phyloP scores from a whole-genome alignment of 2,113 vertebrate genomes.

The Nothobranchius furzeri region DNA sequence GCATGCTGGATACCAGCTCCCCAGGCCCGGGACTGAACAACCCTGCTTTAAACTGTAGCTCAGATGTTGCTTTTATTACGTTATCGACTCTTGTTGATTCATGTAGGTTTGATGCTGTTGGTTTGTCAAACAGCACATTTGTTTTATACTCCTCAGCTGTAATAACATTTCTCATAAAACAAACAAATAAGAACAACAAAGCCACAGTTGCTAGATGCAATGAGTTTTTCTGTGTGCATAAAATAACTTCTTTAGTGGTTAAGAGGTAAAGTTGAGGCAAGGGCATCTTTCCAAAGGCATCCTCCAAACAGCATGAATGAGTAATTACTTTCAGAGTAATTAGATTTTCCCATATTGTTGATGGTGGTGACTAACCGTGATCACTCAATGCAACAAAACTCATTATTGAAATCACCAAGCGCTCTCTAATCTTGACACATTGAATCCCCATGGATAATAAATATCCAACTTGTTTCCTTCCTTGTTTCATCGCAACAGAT shows the following conservation, averaged over 20 bases:
- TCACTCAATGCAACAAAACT: slow-evolving; percentile 69
- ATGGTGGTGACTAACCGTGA: slow-evolving; percentile 62
- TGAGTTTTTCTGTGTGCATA: not conserved
- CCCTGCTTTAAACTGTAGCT: no score
- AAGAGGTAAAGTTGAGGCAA: slow-evolving; percentile 17
- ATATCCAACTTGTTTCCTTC: slow-evolving; percentile 27
- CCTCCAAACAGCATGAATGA: slow-evolving; percentile 40
- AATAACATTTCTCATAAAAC: no score
- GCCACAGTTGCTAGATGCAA: no score
- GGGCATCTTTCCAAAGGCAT: slow-evolving; percentile 45
- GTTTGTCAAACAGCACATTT: no score
- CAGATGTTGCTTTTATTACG: no score
- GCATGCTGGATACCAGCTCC: no score
- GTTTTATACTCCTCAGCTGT: no score
- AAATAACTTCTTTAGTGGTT: not conserved
- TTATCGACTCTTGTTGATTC: no score
- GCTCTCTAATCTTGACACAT: slow-evolving; percentile 55
- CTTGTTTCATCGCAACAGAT: slow-evolving; percentile 25
- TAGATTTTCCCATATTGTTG: slow-evolving; percentile 69
- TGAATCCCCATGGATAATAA: slow-evolving; percentile 57
- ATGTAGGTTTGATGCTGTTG: no score
- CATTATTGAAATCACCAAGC: slow-evolving; percentile 69
- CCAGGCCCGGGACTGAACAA: no score
- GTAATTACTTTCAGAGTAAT: slow-evolving; percentile 74
- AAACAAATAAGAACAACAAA: no score